These are phyloP conservation scores for Dryoscopus gambensis DNA, from an alignment of 2,113 vertebrate species.

Conservation along the genomic window DNA sequence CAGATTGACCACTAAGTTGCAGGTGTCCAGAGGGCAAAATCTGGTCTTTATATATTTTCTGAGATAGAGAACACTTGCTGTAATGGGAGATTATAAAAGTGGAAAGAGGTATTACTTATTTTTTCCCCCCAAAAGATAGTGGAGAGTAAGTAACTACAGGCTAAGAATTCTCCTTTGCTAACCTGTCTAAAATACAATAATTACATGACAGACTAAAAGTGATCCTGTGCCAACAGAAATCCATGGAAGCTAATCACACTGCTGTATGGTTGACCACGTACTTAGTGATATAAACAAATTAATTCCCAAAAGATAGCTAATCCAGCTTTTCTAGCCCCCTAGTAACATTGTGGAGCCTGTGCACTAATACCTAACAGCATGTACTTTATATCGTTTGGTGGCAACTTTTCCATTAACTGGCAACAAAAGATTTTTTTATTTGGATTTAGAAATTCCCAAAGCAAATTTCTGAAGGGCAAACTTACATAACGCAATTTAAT, in stretches of 20 bases:
- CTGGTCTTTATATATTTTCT: constrained; percentile 55
- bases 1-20: constrained; percentile 53
- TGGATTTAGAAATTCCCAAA: constrained; percentile 50
- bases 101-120: neutral
- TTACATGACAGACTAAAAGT: constrained; percentile 15
- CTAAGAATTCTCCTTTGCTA: constrained; percentile 36
- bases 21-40: constrained; percentile 58
- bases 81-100: constrained; percentile 42
- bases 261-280: constrained; percentile 48
- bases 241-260: constrained; percentile 58
- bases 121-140: neutral
- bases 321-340: constrained; percentile 36
- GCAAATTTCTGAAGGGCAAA: constrained; percentile 50
- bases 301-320: constrained; percentile 50
- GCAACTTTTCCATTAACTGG: constrained; percentile 61
- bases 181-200: constrained; percentile 61
- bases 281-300: constrained; percentile 54
- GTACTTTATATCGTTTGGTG: constrained; percentile 44
- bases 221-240: constrained; percentile 64
- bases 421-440: constrained; percentile 40
- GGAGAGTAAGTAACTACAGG: constrained; percentile 5
- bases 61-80: constrained; percentile 59
- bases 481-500: constrained; percentile 32
- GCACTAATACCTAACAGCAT: constrained; percentile 55
- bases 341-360: constrained; percentile 14